Percentiles rank a stretch among this genome's conserved stretches.
phyloP scores from a whole-genome alignment of 2,113 vertebrate species.

The Athene noctua region DNA sequence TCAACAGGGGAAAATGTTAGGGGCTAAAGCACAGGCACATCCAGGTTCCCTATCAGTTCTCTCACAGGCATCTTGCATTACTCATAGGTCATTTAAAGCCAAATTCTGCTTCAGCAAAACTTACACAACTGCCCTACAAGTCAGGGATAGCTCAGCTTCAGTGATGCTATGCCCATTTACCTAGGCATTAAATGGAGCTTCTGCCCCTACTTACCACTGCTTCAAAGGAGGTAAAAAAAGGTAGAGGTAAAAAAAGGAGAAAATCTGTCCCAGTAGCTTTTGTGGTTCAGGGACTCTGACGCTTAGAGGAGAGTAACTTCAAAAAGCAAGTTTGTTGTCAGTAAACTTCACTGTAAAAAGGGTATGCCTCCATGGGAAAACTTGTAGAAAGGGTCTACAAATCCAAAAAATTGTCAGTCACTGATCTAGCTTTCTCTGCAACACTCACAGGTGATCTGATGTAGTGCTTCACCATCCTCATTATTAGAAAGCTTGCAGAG shows the following conservation, averaged over 20 bases:
- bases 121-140: accelerated
- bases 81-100: not conserved
- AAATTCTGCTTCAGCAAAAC: not conserved
- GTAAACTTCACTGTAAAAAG: not conserved
- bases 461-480: not conserved
- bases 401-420: not conserved
- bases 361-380: not conserved
- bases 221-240: not conserved
- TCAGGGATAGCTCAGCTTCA: not conserved
- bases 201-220: not conserved
- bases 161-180: accelerated
- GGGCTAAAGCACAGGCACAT: not conserved
- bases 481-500: not conserved
- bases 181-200: not conserved
- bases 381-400: not conserved
- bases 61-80: not conserved
- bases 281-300: not conserved
- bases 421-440: not conserved
- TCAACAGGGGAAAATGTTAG: not conserved
- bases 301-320: not conserved
- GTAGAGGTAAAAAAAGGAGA: not conserved
- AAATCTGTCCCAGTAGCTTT: not conserved
- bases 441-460: not conserved
- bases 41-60: not conserved
- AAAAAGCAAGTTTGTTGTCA: not conserved